Base-by-base conservation (phyloP, 2,888 invertebrate species). In the Diloba caeruleocephala region DNA sequence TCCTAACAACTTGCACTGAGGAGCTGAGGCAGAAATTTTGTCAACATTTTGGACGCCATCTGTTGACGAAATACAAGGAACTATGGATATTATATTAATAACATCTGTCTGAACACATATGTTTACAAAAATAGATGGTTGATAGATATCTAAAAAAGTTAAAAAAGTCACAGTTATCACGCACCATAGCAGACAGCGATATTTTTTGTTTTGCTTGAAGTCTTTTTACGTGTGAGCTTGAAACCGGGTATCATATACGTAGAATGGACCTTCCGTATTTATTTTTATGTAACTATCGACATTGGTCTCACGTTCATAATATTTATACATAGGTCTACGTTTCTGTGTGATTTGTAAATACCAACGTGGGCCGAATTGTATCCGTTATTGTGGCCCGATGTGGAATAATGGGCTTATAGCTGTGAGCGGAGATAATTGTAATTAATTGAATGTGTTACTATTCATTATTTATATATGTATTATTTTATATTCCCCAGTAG, bases 331-430 rank as follows among this genome's bases (percentile, higher is more conserved):
- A 48, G 37, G 28, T 21, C 31, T 33, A 31, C 36, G 50, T 37
- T 46, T 38, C 31, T 44, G 23, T 54, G 59, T 56, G 64, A 68
- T 65, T 68, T 68, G 69, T 70, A 54, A 55, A 68, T 68, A 61
- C 23, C 51, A 46, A 61, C 65, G 69, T 72, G 69, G 69, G 51
- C 42, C 29, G 61, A 71, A 72, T 72, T 26, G 29, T 31, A 43
- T 23, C 44, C 31, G 26, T 51, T 42, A 53, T 53, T 53, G 44
- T 55, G 55, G 34, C 44, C 25, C 52, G 29, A 33, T 32, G 45
- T 53, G 54, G 46, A 38, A 38, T 38, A 58, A 33, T 38, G 23
- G 21, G 29, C 8, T n/a, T 10, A 14, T 28, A 7, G 42, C 23
- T 43, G 36, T 32, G 12, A 10, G n/a, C 9, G 4, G 32, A 32